Conservation (phyloP, 2,113 vertebrate genomes). For the Ptilonorhynchus violaceus region DNA sequence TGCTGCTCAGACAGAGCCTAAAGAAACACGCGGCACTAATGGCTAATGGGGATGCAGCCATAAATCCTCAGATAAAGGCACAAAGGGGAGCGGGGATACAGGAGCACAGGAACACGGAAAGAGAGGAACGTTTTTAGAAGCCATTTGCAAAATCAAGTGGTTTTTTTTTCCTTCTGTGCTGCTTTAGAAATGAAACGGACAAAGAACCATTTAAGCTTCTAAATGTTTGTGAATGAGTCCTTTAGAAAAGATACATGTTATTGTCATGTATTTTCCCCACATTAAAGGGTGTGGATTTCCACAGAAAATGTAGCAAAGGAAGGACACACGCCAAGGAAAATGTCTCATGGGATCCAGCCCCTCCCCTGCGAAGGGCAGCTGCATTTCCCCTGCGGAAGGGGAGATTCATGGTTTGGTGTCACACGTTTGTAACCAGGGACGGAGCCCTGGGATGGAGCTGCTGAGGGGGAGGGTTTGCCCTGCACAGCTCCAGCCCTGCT, state of each 20-base stretch:
- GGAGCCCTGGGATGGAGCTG: not conserved
- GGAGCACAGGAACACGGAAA: fast-evolving
- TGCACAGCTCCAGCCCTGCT: not conserved
- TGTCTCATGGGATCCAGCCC: not conserved
- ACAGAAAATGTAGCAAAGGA: not conserved
- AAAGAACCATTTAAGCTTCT: not conserved
- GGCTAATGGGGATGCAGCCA: not conserved
- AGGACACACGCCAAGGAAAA: not conserved
- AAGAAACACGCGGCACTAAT: fast-evolving
- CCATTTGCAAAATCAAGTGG: not conserved
- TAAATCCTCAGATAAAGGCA: not conserved
- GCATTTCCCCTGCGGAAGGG: not conserved
- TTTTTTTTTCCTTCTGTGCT: not conserved
- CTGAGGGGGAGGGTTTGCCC: not conserved
- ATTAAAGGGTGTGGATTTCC: not conserved
- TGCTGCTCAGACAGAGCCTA: not conserved
- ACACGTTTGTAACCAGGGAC: not conserved
- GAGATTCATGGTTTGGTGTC: not conserved
- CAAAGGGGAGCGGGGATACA: not conserved
- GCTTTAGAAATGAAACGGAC: not conserved
- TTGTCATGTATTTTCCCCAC: fast-evolving
- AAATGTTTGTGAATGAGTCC: not conserved
- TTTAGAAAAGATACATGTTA: no score
- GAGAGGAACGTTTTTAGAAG: not conserved
- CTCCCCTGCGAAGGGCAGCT: not conserved